Conservation (phyloP, 2,113 vertebrate species). For the Nipponia nippon region DNA sequence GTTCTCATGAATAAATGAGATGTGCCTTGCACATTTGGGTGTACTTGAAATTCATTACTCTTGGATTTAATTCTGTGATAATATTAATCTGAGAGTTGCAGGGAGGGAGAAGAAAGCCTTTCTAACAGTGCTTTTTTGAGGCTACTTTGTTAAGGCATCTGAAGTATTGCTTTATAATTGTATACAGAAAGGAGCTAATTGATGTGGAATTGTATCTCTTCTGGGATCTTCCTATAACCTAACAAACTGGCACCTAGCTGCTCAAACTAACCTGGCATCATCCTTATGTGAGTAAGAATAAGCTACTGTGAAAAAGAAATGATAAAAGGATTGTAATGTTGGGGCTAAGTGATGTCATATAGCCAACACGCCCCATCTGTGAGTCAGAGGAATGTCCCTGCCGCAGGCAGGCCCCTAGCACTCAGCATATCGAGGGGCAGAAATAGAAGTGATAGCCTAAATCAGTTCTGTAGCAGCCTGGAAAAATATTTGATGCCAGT, state of each 20-base stretch:
- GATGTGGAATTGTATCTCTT: not conserved
- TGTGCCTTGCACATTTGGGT: fast-evolving
- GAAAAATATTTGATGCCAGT: not conserved
- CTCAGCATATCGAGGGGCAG: too few species aligned
- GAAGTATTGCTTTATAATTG: not conserved
- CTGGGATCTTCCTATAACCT: not conserved
- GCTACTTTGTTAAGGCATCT: not conserved
- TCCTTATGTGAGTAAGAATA: not conserved
- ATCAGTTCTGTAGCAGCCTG: not conserved
- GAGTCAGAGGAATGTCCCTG: not conserved
- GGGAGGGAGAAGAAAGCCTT: not conserved
- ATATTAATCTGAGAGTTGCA: not conserved
- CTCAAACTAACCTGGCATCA: not conserved
- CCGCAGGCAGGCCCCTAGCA: not conserved
- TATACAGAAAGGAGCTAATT: not conserved
- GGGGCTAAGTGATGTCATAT: not conserved
- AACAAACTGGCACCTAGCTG: not conserved
- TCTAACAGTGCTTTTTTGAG: not conserved
- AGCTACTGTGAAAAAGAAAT: not conserved
- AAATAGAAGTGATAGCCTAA: not conserved
- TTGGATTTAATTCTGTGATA: not conserved
- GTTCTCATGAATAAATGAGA: not conserved
- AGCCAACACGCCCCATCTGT: not conserved
- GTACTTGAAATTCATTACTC: not conserved
- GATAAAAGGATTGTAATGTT: not conserved